phyloP scores from a whole-genome alignment of 2,797 vertebrate species.

The Sebastolobus altivelis region DNA sequence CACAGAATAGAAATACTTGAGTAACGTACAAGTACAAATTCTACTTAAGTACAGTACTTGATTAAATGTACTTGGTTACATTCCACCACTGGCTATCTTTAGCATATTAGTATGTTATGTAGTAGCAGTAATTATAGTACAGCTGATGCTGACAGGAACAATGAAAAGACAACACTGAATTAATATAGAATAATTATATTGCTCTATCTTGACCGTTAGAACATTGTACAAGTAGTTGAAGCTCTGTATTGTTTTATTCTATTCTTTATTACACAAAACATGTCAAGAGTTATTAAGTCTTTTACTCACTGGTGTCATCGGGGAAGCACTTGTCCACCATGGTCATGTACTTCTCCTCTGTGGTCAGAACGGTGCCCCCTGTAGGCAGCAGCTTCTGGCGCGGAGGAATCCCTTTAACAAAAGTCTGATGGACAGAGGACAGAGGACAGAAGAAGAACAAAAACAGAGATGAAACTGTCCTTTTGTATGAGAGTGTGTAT shows the following conservation, averaged over 20 bases:
- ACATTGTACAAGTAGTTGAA: neutral
- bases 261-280: neutral
- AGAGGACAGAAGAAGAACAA: neutral
- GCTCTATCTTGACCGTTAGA: neutral
- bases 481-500: no score
- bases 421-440: constrained; percentile 78
- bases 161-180: neutral
- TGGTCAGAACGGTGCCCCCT: constrained; percentile 88
- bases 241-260: neutral
- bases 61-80: neutral
- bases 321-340: constrained; percentile 90
- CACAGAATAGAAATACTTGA: neutral
- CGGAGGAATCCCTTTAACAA: constrained; percentile 86
- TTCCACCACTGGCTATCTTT: neutral
- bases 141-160: neutral
- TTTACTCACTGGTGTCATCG: constrained; percentile 88
- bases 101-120: neutral
- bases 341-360: constrained; percentile 89
- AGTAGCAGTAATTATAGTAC: neutral
- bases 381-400: constrained; percentile 87
- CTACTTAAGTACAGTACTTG: neutral
- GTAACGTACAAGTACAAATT: constrained; percentile 1
- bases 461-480: rapidly evolving
- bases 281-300: rapidly evolving
- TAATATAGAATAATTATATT: neutral